Evolutionary conservation across 1,140 invertebrate genomes (phyloP).

Genomic region (Drosophila pallidifrons): DNA sequence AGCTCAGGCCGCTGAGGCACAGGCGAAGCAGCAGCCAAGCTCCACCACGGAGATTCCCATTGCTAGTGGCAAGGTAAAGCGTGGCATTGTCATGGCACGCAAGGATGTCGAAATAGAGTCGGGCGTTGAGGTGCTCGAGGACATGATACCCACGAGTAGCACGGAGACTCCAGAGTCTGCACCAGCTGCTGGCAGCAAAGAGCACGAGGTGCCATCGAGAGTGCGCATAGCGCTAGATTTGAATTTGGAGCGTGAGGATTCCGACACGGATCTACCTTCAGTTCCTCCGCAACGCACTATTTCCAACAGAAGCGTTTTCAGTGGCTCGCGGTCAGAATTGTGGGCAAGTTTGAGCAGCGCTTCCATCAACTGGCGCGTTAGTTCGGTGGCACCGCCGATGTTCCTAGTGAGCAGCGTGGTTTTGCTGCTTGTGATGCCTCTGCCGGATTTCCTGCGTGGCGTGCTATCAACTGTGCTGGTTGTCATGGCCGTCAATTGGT

Average conservation of each 20-base stretch:
- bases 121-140: constrained; percentile 77
- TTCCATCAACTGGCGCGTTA: constrained; percentile 25
- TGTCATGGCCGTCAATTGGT: constrained; percentile 43
- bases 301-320: not conserved
- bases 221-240: constrained; percentile 1
- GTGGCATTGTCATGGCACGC: constrained; percentile 67
- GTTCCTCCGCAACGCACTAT: too few species aligned
- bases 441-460: constrained; percentile 80
- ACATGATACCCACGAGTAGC: constrained; percentile 60
- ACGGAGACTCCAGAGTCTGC: not conserved
- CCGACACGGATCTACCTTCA: not conserved
- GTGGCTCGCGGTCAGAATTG: not conserved
- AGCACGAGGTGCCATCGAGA: too few species aligned
- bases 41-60: constrained; percentile 35
- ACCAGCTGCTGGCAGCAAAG: not conserved
- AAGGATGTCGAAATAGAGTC: constrained; percentile 84
- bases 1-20: constrained; percentile 5
- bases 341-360: constrained; percentile 12
- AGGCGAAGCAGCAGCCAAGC: not conserved
- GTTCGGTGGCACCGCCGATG: constrained; percentile 26
- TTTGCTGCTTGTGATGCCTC: constrained; percentile 58
- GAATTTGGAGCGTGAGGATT: not conserved
- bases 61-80: constrained; percentile 50
- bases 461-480: constrained; percentile 74
- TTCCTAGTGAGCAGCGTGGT: constrained; percentile 37